Conservation (phyloP, 1,140 invertebrate species). For the Protaetia brevitarsis region DNA sequence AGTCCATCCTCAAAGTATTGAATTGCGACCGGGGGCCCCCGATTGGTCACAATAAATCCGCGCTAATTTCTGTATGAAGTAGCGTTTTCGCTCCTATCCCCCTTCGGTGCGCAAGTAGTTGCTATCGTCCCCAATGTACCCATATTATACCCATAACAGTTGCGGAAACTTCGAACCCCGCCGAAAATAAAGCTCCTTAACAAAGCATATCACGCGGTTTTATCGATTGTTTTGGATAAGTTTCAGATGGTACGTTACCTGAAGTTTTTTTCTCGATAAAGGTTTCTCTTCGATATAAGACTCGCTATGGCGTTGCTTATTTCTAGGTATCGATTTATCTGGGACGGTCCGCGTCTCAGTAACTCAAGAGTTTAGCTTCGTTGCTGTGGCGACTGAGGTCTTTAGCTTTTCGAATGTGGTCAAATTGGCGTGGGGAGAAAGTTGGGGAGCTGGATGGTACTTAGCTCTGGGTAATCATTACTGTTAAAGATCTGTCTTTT, state of each 20-base stretch:
- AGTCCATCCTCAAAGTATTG: slow-evolving; percentile 43
- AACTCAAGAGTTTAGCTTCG: slow-evolving; percentile 68
- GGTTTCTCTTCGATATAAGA: slow-evolving; percentile 47
- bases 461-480: slow-evolving; percentile 84
- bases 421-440: slow-evolving; percentile 51
- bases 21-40: slow-evolving; percentile 52
- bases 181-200: slow-evolving; percentile 69
- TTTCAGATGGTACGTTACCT: too few relatives aligned
- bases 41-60: slow-evolving; percentile 41
- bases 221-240: too few relatives aligned
- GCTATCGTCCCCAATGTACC: slow-evolving; percentile 41
- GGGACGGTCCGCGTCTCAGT: slow-evolving; percentile 63
- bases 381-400: slow-evolving; percentile 41
- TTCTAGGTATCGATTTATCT: slow-evolving; percentile 43
- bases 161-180: slow-evolving; percentile 77
- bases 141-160: slow-evolving; percentile 59
- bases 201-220: too few relatives aligned
- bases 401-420: slow-evolving; percentile 50
- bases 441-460: slow-evolving; percentile 60
- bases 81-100: slow-evolving; percentile 48
- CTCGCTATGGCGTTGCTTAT: slow-evolving; percentile 56
- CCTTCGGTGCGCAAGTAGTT: slow-evolving; percentile 47
- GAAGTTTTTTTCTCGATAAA: slow-evolving; percentile 40
- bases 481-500: slow-evolving; percentile 65
- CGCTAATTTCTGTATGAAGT: slow-evolving; percentile 49